Evolutionary conservation across 2,888 invertebrate species (phyloP), one percentile per base, ranked within the genome.

Genomic region (Cantharis rustica): DNA sequence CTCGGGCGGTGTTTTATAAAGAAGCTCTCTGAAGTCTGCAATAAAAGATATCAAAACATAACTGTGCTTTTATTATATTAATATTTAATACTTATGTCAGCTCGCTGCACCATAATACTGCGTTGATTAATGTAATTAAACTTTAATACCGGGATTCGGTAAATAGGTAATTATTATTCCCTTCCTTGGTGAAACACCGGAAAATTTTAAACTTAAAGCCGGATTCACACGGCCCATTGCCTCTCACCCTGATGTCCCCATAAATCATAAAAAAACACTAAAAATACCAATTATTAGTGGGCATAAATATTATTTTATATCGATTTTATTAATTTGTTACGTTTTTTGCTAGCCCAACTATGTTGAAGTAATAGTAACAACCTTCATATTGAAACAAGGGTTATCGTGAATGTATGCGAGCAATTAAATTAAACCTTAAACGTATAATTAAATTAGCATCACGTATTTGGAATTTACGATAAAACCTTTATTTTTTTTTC

Each of bases 381-480:
- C 72, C 72, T 72, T 72, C 72, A 15, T 11, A 17, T 20, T 20
- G n/a, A 23, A 47, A 17, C 16, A 72, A 66, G 72, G 72, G 64
- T 72, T 27, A 64, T n/a, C 23, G 23, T 47, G 17, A 72, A 63
- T 27, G 47, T 66, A 72, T 66, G 72, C 23, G 72, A 72, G 72
- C 16, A 72, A 61, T 66, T 66, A 64, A 72, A 63, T 63, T 20
- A 71, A 64, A n/a, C 26, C 26, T 69, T 26, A 61, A 23, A 66
- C 66, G 61, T 66, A 13, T 13, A 47, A 47, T 47, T 47, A 47
- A 47, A 47, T 47, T 47, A 47, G 47, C 47, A 47, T 47, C 47
- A 47, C 47, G 47, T 47, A 47, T 47, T 47, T n/a, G 9, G 47
- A n/a, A 47, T 47, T 47, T 47, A 47, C 47, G n/a, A 47, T n/a